Base-by-base conservation (phyloP, 1,140 invertebrate species). In the Drosophila subpulchrella region DNA sequence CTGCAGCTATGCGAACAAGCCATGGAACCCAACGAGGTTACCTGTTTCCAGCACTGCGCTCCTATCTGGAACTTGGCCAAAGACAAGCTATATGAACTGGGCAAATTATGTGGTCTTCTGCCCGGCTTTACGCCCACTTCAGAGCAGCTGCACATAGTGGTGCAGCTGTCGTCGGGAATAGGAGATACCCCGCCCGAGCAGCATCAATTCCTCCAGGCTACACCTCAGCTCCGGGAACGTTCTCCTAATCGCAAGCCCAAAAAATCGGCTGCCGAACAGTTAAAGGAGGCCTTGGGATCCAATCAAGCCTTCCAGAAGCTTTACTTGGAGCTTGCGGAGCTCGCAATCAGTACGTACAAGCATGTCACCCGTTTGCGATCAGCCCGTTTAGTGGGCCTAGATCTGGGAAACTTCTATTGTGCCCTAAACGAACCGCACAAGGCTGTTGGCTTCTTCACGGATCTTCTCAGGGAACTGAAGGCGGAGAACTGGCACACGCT, bases 281-380 rank as follows among this genome's bases (percentile, higher is more conserved):
- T 99, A 0, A 98, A 98, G 92, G 96, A 98, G 91, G 97, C 98
- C 0, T 92, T 99, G 0, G 97, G 97, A 46, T 98, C 97, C 0
- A 97, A 97, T 91, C 95, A 97, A 67, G 95, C 96, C 20, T 99
- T 98, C 92, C 95, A 96, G 78, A 97, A 97, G 90, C 96, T 98
- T 76, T 99, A 99, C 91, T 93, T 99, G 62, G 98, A 99, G 92
- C 93, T 99, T 46, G 97, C 97, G 8, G 98, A 99, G 93, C 93
- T 99, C 63, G 97, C 98, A 1, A 98, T 99, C 95, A 97, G 98
- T 46, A 99, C 98, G 1, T 99, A 97, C 86, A 99, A 99, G 92
- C 98, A 99, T 93, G 98, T 99, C 78, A 95, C 97, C 7, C 94
- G 97, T 50, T 94, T 97, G 59, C 93, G 97, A 68, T 97, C 95